Base-by-base conservation (phyloP, 2,888 invertebrate species). In the Therioaphis trifolii region DNA sequence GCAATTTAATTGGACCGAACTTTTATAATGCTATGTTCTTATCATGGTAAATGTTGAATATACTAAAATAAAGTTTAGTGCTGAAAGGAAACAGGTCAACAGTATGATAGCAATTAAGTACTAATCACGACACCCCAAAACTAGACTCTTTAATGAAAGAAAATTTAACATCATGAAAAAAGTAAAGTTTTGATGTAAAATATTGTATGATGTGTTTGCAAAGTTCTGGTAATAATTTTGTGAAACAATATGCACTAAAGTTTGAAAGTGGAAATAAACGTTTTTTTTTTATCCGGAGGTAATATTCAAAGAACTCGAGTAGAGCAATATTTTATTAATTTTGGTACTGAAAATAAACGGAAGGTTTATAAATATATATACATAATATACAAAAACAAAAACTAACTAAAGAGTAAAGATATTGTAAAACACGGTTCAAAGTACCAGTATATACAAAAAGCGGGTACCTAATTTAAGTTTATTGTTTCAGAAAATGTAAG, bases 251-350 rank as follows among this genome's bases (percentile, higher is more conserved):
- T 68, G 52, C 66, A 35, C 68, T 2, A 49, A 80, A 72, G 46
- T 72, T 72, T 71, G 71, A 58, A 7, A 72, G 46, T 21, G 58
- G 21, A 61, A 80, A 72, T 61, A 27, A 14, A 72, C 7, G 35
- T 27, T 46, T 21, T 61, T 29, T 78, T 78, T 55, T 35, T 40
- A 55, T 69, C 55, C 35, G 49, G 46, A 61, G n/a, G 80, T 61
- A 72, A 80, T 79, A 79, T 79, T 68, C 79, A n/a, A 61, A 66
- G 71, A 52, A 46, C 71, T 80, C 61, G 61, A 61, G 35, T 24
- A 71, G 5, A 52, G 21, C 80, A 49, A 71, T 69, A 79, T 72
- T 61, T 80, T 72, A 80, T 72, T 71, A 80, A 80, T 80, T 80
- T 80, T 46, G 12, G 71, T 24, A 61, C 46, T 35, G 46, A 46